A percentile compares a stretch with the other conserved stretches of the same genome.
Conservation (phyloP, 1,140 invertebrate species). For the Mizuhopecten yessoensis region DNA sequence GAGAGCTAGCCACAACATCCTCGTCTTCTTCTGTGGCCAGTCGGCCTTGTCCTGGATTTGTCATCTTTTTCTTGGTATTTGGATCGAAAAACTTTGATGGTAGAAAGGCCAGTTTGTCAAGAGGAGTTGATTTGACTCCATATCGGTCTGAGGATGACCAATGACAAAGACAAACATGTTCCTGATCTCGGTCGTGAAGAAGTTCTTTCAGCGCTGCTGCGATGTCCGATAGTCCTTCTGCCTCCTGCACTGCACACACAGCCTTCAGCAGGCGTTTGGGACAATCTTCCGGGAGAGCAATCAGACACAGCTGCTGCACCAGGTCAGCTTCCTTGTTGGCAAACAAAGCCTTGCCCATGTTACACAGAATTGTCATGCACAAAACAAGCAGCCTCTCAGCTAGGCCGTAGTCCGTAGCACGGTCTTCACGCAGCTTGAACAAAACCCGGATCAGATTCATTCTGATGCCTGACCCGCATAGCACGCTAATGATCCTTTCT, state of each 20-base stretch:
- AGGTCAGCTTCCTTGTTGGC: conserved; percentile 61
- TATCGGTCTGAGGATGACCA: conserved; percentile 52
- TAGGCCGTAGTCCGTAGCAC: no score
- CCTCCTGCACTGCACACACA: no score
- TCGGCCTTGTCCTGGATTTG: neutral
- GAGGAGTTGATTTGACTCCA: conserved; percentile 3
- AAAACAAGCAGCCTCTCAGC: conserved; percentile 72
- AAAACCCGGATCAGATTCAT: no score
- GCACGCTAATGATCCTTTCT: conserved; percentile 6
- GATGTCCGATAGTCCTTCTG: no score
- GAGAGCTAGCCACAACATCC: neutral
- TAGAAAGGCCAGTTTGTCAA: neutral
- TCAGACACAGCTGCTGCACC: conserved; percentile 59
- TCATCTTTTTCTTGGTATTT: neutral
- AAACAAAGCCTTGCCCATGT: no score
- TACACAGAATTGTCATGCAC: conserved; percentile 56
- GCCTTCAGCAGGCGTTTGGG: no score
- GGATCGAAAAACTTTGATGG: neutral
- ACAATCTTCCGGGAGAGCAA: conserved; percentile 50
- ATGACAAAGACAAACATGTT: conserved; percentile 58
- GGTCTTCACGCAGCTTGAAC: conserved; percentile 45
- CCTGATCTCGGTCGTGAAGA: no score
- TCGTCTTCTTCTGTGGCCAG: conserved; percentile 55
- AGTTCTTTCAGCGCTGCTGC: no score
- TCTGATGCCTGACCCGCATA: no score